phyloP scores from a whole-genome alignment of 1,140 invertebrate genomes.

The Physella acuta region DNA sequence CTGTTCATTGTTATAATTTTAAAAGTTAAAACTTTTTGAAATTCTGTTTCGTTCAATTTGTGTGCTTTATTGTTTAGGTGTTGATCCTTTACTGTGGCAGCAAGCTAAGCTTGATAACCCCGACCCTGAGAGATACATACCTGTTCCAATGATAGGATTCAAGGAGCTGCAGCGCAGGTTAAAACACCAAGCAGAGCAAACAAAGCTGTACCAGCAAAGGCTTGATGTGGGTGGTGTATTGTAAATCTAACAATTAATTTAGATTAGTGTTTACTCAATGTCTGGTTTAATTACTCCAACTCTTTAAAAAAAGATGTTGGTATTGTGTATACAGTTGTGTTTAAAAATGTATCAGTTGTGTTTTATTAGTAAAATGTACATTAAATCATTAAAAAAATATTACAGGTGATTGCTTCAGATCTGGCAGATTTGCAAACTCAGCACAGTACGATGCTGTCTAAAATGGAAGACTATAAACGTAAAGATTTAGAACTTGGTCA shows the following conservation, averaged over 20 bases:
- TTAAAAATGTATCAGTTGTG: too few relatives aligned
- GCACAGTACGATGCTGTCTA: constrained; percentile 71
- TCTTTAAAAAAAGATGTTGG: not conserved
- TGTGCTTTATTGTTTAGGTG: constrained; percentile 52
- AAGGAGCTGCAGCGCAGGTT: constrained; percentile 79
- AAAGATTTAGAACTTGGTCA: constrained; percentile 77
- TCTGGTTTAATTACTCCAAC: not conserved
- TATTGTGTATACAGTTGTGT: too few relatives aligned
- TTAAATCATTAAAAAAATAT: too few relatives aligned
- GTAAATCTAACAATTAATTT: not conserved
- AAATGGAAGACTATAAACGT: constrained; percentile 74
- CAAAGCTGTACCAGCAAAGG: constrained; percentile 49
- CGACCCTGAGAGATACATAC: constrained; percentile 82
- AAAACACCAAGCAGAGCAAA: constrained; percentile 57
- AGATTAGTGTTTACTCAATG: not conserved
- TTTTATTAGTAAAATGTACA: not conserved
- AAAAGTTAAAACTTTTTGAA: not conserved
- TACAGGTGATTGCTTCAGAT: constrained; percentile 70
- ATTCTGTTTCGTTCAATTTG: not conserved
- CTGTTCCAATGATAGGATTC: constrained; percentile 90
- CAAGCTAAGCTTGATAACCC: constrained; percentile 93
- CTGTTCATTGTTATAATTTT: too few relatives aligned
- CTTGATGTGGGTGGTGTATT: constrained; percentile 56
- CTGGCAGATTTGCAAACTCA: constrained; percentile 74
- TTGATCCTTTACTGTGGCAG: constrained; percentile 64